Evolutionary conservation across 2,113 vertebrate genomes (phyloP).

Genomic region (Eira barbara): DNA sequence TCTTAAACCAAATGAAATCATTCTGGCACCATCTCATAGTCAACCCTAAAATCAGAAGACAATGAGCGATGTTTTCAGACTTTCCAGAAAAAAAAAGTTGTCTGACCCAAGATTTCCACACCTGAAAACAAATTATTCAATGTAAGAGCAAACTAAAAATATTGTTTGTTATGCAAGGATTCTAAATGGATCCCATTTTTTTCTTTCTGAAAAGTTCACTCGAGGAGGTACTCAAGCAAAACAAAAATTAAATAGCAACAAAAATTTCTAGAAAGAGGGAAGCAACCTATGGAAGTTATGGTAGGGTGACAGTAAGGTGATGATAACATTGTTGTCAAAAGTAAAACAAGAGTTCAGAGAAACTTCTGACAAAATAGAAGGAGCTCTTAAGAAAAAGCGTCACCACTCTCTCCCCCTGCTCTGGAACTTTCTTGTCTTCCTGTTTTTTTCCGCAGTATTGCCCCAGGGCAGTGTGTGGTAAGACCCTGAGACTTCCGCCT

Average conservation of each 20-base stretch:
- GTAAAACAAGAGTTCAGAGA: neutral
- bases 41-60: neutral
- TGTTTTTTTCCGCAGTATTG: too few species aligned
- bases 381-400: neutral
- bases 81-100: neutral
- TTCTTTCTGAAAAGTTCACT: conserved; percentile 8
- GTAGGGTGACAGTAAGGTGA: neutral
- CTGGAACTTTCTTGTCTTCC: neutral
- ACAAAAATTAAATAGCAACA: neutral
- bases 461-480: accelerated
- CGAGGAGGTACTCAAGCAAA: neutral
- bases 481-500: neutral
- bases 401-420: neutral
- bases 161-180: neutral
- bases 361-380: neutral
- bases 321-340: neutral
- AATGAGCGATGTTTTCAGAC: neutral
- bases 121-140: neutral
- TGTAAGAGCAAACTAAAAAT: neutral
- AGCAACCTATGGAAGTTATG: neutral
- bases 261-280: neutral
- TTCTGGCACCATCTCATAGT: neutral
- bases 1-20: neutral
- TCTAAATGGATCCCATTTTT: neutral
- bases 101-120: neutral